These are phyloP conservation scores for Bombus pascuorum DNA, from an alignment of 1,140 invertebrate species.

Conservation along the genomic window DNA sequence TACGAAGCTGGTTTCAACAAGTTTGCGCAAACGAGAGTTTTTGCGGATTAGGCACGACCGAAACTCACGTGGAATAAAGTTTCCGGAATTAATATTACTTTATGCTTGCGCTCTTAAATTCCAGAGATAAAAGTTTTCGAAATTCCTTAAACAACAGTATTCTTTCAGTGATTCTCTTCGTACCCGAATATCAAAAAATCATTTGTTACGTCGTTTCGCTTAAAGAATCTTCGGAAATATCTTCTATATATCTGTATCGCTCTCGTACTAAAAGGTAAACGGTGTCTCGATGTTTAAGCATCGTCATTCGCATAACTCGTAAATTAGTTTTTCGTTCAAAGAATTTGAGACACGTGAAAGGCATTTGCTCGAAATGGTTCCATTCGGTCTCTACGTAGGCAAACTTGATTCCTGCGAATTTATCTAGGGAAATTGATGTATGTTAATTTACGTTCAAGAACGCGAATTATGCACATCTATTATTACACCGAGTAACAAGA, in stretches of 20 bases:
- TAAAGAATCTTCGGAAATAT: no score
- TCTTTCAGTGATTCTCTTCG: no score
- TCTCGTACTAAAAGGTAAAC: no score
- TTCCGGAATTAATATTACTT: neutral
- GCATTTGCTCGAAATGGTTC: neutral
- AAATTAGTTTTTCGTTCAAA: neutral
- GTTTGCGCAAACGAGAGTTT: slow-evolving; percentile 10
- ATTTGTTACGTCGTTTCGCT: no score
- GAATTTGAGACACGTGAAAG: fast-evolving
- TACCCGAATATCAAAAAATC: neutral
- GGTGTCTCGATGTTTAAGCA: no score
- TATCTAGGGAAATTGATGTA: neutral
- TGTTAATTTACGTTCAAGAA: neutral
- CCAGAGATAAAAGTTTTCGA: neutral
- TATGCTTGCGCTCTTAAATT: neutral
- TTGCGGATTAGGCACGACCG: neutral
- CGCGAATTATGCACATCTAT: neutral
- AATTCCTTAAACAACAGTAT: neutral
- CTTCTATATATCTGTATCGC: no score
- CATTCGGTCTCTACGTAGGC: neutral
- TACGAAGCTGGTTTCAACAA: slow-evolving; percentile 11
- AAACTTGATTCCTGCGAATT: neutral
- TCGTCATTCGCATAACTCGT: neutral
- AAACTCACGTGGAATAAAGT: neutral
- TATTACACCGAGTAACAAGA: neutral